phyloP scores from a whole-genome alignment of 2,113 vertebrate genomes.

The Oryzias curvinotus region DNA sequence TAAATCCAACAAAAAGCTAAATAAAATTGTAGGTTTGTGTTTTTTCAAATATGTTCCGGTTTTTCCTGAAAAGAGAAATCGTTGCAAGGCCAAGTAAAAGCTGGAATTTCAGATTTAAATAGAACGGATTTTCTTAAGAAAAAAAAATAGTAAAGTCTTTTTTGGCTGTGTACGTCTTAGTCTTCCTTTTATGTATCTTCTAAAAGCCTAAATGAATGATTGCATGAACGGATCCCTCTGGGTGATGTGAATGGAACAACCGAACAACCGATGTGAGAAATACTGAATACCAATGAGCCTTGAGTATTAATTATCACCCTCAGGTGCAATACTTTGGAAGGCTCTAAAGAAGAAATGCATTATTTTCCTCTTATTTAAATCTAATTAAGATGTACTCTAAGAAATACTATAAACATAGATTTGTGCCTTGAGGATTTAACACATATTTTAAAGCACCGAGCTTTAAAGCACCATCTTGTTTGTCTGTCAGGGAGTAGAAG shows the following conservation, averaged over 20 bases:
- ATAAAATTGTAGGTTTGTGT: conserved; percentile 1
- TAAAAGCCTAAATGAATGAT: neutral
- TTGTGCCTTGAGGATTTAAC: too few species aligned
- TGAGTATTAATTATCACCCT: conserved; percentile 6
- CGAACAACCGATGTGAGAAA: conserved; percentile 4
- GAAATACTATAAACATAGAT: too few species aligned
- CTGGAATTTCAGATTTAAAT: conserved; percentile 8
- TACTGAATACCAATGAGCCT: conserved; percentile 29
- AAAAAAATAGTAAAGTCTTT: too few species aligned
- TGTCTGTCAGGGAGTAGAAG: too few species aligned
- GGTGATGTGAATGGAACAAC: neutral
- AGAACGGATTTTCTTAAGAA: neutral
- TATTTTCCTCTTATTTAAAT: neutral
- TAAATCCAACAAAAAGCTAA: conserved; percentile 9
- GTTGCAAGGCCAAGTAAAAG: conserved; percentile 23
- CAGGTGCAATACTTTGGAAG: conserved; percentile 2
- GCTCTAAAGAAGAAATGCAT: conserved; percentile 28
- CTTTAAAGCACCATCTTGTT: too few species aligned
- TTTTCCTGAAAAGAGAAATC: neutral
- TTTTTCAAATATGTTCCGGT: conserved; percentile 3
- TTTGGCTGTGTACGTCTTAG: too few species aligned
- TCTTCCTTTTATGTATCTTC: too few species aligned
- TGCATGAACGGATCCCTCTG: neutral
- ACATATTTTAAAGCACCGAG: too few species aligned
- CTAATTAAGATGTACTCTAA: too few species aligned